Percentiles rank a stretch among this genome's conserved stretches.
These are phyloP conservation scores for Eurytoma californica DNA, from an alignment of 2,888 invertebrate species.

Conservation along the genomic window DNA sequence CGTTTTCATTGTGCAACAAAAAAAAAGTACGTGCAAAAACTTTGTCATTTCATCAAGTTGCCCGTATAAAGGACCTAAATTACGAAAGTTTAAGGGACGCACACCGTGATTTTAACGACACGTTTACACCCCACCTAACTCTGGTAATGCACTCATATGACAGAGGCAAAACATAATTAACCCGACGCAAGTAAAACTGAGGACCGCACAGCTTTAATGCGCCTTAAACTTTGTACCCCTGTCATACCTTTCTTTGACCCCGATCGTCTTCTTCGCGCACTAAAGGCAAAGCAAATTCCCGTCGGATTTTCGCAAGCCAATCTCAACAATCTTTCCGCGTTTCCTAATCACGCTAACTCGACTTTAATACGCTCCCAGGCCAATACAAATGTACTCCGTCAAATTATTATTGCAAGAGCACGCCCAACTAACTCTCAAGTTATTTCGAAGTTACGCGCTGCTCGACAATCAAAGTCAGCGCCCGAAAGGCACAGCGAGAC, in stretches of 20 bases:
- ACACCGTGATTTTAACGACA: constrained; percentile 51
- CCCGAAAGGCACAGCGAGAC: neutral
- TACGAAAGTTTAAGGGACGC: constrained; percentile 49
- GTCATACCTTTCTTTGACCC: neutral
- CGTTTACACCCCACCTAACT: constrained; percentile 30
- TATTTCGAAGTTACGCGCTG: too few species aligned
- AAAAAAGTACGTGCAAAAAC: constrained; percentile 26
- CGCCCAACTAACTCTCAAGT: too few species aligned
- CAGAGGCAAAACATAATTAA: constrained; percentile 51
- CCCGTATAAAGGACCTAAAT: constrained; percentile 28
- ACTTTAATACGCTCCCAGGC: too few species aligned
- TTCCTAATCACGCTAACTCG: too few species aligned
- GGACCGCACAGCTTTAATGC: constrained; percentile 15
- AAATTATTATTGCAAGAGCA: too few species aligned
- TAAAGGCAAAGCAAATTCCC: neutral
- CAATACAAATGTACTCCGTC: too few species aligned
- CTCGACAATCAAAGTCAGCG: too few species aligned
- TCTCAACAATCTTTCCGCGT: too few species aligned
- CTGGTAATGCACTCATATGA: constrained; percentile 41
- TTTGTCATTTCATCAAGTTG: constrained; percentile 34
- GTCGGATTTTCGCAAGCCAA: too few species aligned
- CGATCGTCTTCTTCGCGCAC: neutral
- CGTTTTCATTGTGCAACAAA: neutral
- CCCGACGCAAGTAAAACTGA: constrained; percentile 37
- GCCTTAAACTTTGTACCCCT: neutral